These are phyloP conservation scores for Nycticorax nycticorax DNA, from an alignment of 2,113 vertebrate species.

Conservation along the genomic window DNA sequence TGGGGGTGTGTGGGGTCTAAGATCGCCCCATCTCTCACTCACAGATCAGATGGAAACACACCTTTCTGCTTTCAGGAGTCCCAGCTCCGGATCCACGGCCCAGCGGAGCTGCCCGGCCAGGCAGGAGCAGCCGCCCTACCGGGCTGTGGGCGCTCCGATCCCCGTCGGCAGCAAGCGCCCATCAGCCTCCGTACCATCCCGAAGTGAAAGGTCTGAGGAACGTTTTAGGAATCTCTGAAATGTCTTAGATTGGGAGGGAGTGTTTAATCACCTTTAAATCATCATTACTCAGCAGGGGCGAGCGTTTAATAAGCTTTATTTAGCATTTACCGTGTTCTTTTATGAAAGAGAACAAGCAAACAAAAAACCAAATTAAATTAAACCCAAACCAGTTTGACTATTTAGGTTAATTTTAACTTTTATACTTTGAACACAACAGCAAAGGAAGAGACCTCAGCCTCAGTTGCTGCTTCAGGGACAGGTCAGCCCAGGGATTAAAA, in stretches of 20 bases:
- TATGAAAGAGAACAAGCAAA: neutral
- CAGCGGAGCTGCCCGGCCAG: neutral
- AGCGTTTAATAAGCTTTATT: neutral
- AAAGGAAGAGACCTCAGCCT: neutral
- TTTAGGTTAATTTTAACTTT: neutral
- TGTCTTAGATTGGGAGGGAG: neutral
- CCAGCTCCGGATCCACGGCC: neutral
- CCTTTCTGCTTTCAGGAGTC: neutral
- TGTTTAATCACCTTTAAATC: neutral
- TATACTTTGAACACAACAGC: neutral
- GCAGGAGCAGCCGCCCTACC: neutral
- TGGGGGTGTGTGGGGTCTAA: neutral
- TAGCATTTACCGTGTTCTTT: neutral
- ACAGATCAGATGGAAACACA: fast-evolving
- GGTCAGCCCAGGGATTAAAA: neutral
- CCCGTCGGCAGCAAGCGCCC: neutral
- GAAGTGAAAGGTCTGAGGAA: fast-evolving
- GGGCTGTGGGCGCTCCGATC: neutral
- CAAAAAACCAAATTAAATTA: neutral
- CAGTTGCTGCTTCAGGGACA: fast-evolving
- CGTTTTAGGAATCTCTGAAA: fast-evolving
- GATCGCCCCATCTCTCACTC: fast-evolving
- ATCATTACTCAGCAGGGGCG: neutral
- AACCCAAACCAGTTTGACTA: neutral
- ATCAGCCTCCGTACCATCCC: fast-evolving